A percentile compares a stretch with the other conserved stretches of the same genome.
phyloP scores from a whole-genome alignment of 2,797 vertebrate species.

The Hoplostethus mediterraneus region DNA sequence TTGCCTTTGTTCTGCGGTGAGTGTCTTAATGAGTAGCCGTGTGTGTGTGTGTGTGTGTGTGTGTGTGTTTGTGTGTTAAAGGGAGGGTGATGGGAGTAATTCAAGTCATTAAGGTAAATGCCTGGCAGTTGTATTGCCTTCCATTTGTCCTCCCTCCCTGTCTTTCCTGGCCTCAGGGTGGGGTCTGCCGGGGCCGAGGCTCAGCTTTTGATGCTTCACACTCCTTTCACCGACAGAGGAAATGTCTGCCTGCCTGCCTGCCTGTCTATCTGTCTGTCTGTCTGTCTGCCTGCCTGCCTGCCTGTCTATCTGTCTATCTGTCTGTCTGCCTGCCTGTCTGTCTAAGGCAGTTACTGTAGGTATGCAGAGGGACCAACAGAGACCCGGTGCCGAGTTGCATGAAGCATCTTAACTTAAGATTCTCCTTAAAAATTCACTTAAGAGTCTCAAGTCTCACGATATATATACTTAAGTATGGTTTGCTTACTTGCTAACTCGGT shows the following conservation, averaged over 20 bases:
- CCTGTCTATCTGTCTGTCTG: slow-evolving; percentile 26
- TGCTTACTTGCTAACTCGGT: too few relatives aligned
- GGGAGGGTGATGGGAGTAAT: slow-evolving; percentile 64
- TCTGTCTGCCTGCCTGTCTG: slow-evolving; percentile 13
- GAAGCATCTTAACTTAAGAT: slow-evolving; percentile 26
- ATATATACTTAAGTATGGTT: too few relatives aligned
- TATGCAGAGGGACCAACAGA: slow-evolving; percentile 36
- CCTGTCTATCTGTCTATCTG: slow-evolving; percentile 25
- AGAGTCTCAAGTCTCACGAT: too few relatives aligned
- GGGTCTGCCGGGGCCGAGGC: slow-evolving; percentile 38
- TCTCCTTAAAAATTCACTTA: neutral
- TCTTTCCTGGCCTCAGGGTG: slow-evolving; percentile 52
- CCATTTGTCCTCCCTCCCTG: slow-evolving; percentile 52
- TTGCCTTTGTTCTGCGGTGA: slow-evolving; percentile 70
- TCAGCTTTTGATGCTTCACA: slow-evolving; percentile 64
- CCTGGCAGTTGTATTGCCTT: slow-evolving; percentile 49
- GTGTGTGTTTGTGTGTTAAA: slow-evolving; percentile 54
- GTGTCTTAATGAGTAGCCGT: slow-evolving; percentile 64
- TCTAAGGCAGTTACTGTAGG: slow-evolving; percentile 10
- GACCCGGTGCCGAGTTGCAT: slow-evolving; percentile 23
- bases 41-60: slow-evolving; percentile 17
- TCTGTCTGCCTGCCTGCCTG: neutral
- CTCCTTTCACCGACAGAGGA: slow-evolving; percentile 53
- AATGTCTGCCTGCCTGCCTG: slow-evolving; percentile 26
- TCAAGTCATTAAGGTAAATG: slow-evolving; percentile 75